These are phyloP conservation scores for Scaptomyza reducta DNA, from an alignment of 2,888 invertebrate genomes.

Conservation along the genomic window DNA sequence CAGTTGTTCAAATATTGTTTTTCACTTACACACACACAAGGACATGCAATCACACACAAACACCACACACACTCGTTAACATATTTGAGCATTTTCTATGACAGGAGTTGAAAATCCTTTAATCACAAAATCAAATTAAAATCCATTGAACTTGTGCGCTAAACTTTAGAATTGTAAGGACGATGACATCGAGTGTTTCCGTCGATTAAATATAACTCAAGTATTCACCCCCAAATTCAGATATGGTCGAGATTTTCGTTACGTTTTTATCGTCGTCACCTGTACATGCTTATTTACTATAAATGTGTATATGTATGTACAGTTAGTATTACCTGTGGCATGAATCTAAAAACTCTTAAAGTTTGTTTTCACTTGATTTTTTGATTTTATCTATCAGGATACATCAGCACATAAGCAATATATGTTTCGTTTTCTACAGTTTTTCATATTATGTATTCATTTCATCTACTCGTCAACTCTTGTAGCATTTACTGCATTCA, in stretches of 20 bases:
- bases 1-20: constrained; percentile 72
- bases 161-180: constrained; percentile 23
- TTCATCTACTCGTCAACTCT: constrained; percentile 3
- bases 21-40: constrained; percentile 54
- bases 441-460: constrained; percentile 17
- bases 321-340: constrained; percentile 24
- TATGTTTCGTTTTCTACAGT: background rate
- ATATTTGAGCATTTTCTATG: constrained; percentile 16
- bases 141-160: constrained; percentile 38
- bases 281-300: constrained; percentile 6
- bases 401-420: background rate
- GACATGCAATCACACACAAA: constrained; percentile 8
- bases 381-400: background rate
- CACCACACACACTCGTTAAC: background rate
- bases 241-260: constrained; percentile 11
- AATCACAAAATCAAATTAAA: constrained; percentile 69
- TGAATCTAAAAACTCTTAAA: constrained; percentile 24
- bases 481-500: constrained; percentile 16
- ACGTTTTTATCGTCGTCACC: constrained; percentile 7
- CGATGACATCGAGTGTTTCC: constrained; percentile 12
- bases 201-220: constrained; percentile 26
- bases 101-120: constrained; percentile 35
- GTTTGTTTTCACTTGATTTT: constrained; percentile 3
- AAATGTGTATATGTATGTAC: background rate
- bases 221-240: background rate